Conservation (phyloP, 2,888 invertebrate species). For the Caenorhabditis becei region DNA sequence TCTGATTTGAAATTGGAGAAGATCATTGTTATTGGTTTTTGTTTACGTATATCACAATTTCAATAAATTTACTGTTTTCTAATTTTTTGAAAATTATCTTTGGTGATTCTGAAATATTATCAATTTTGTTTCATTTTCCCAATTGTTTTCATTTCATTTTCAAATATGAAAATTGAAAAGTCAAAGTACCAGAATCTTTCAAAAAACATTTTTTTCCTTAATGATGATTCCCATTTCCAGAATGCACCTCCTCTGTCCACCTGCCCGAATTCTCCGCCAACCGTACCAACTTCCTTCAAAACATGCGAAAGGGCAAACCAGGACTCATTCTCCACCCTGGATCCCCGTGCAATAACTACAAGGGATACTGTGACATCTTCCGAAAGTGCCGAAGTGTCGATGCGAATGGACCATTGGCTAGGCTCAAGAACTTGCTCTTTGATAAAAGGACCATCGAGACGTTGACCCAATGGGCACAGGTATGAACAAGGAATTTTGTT, state of each 20-base stretch:
- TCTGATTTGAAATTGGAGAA: background rate
- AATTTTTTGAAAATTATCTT: constrained; percentile 1
- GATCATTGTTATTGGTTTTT: too few relatives aligned
- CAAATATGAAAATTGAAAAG: background rate
- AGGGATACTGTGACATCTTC: constrained; percentile 97
- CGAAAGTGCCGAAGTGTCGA: constrained; percentile 98
- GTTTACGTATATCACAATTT: too few relatives aligned
- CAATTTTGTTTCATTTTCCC: too few relatives aligned
- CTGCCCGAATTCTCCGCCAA: constrained; percentile 77
- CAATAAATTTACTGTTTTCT: background rate
- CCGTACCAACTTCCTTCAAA: constrained; percentile 72
- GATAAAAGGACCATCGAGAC: constrained; percentile 78
- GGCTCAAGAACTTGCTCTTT: constrained; percentile 86
- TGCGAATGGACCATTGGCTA: constrained; percentile 96
- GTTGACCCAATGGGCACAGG: constrained; percentile 75
- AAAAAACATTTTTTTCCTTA: background rate
- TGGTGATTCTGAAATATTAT: background rate
- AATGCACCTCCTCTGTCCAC: constrained; percentile 78
- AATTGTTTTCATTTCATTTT: background rate
- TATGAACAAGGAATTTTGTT: background rate
- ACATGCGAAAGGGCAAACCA: constrained; percentile 73
- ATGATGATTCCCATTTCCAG: too few relatives aligned
- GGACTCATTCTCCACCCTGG: constrained; percentile 88
- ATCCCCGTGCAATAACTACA: constrained; percentile 97
- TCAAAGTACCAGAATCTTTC: too few relatives aligned